Base-by-base conservation (phyloP, 2,797 vertebrate species). In the Sebastes steindachneri region DNA sequence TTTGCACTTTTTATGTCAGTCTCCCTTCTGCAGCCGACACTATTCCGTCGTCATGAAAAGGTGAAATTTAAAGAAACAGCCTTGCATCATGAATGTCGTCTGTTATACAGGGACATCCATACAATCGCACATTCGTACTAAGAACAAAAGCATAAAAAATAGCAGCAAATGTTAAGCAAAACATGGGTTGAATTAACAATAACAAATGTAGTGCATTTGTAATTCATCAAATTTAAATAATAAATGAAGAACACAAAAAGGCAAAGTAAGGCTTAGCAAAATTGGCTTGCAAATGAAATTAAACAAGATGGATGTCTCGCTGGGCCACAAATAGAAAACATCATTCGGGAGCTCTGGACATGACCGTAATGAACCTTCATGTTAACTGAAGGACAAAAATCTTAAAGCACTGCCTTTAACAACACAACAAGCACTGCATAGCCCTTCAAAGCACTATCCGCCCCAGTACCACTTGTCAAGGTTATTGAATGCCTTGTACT, bases 391-490 rank as follows among this genome's bases (percentile, higher is more conserved):
- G 75, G 77, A 87, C 82, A 84, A 65, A 83, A 89, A 86, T 78
- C 77, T 87, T 83, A 86, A 90, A 88, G 84, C 89, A 78, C 82
- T 81, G 90, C 79, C 84, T 82, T 80, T 80, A 75, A 86, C 75
- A 68, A 79, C 76, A 77, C 77, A 89, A 77, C 53, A 83, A 81
- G 53, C 68, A 66, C 86, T 79, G 79, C 57, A 72, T 73, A 86
- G 81, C 55, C 82, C 63, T 84, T 86, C 74, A 75, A 25, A 88
- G 35, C 59, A 29, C 79, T 84, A 89, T 94, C 95, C 97, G 84
- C 97, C 97, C 98, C 99, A 99, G 95, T 98, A 99, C 99, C 98
- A 99, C 94, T 98, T 98, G 91, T 99, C 97, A 91, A 99, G 96
- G 93, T 96, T 99, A 93, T 97, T 97, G 86, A 98, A 95, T 7